A percentile compares a stretch with the other conserved stretches of the same genome.
These are phyloP conservation scores for Cheumatopsyche charites DNA, from an alignment of 1,140 invertebrate genomes.

Conservation along the genomic window DNA sequence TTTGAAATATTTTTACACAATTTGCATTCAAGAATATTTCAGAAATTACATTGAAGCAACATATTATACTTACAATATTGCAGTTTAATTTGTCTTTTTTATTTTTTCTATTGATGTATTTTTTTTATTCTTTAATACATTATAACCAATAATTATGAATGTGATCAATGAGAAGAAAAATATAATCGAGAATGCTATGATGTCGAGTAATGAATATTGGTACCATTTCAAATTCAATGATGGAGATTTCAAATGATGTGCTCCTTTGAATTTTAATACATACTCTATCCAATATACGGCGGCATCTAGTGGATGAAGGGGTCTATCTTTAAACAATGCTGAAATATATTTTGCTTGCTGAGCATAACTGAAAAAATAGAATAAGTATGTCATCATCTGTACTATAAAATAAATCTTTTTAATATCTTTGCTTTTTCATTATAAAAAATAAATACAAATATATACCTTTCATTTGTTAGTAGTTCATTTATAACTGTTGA, in stretches of 20 bases:
- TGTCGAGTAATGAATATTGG: constrained; percentile 61
- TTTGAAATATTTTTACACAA: too few species aligned
- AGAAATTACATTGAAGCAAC: too few species aligned
- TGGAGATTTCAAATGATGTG: constrained; percentile 55
- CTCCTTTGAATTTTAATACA: constrained; percentile 61
- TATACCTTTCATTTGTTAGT: constrained; percentile 52
- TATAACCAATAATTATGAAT: too few species aligned
- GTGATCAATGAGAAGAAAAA: constrained; percentile 2
- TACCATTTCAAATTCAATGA: constrained; percentile 57
- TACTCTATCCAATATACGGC: constrained; percentile 68
- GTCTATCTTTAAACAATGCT: constrained; percentile 58
- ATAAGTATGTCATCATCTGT: background rate
- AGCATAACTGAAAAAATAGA: constrained; percentile 22
- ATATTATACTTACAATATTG: too few species aligned
- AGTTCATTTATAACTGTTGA: constrained; percentile 50
- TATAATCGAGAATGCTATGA: constrained; percentile 46
- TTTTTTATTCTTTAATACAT: too few species aligned
- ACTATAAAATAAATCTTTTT: constrained; percentile 6
- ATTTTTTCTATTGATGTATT: too few species aligned
- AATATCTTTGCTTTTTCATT: background rate
- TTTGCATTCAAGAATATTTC: too few species aligned
- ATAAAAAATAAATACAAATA: background rate
- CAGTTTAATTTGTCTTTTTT: too few species aligned
- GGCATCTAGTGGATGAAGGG: constrained; percentile 59
- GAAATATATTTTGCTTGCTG: constrained; percentile 53